Percentiles rank a stretch among this genome's conserved stretches.
These are phyloP conservation scores for Papilio machaon DNA, from an alignment of 1,140 invertebrate genomes.

Conservation along the genomic window DNA sequence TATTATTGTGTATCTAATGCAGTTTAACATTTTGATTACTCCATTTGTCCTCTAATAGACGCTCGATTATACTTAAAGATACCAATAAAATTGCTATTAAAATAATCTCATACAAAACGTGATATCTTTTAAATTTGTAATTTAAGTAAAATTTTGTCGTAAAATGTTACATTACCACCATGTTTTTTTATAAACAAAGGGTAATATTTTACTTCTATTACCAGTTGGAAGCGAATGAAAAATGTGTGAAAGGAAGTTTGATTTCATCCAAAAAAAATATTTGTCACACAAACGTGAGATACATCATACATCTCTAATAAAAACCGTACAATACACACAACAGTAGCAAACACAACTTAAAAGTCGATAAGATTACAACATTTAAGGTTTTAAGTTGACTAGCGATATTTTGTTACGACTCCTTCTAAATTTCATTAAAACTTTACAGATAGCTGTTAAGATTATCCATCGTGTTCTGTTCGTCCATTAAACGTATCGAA, in stretches of 20 bases:
- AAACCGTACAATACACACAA: neutral
- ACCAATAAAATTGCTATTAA: constrained; percentile 9
- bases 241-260: no score
- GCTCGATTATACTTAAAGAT: constrained; percentile 25
- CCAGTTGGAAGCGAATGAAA: no score
- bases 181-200: neutral
- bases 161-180: neutral
- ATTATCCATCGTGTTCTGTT: neutral
- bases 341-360: neutral
- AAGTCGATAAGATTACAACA: neutral
- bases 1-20: constrained; percentile 6
- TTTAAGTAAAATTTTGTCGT: neutral
- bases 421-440: neutral
- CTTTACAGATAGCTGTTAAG: neutral
- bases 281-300: no score
- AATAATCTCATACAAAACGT: constrained; percentile 4
- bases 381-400: neutral
- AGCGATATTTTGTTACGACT: constrained; percentile 5
- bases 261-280: no score
- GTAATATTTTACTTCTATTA: neutral
- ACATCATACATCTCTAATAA: neutral
- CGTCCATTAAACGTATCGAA: constrained; percentile 54
- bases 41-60: constrained; percentile 21
- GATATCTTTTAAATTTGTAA: neutral
- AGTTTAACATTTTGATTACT: constrained; percentile 30